Evolutionary conservation across 2,888 invertebrate species (phyloP), one percentile per base, ranked within the genome.

Genomic region (Coelopa pilipes): DNA sequence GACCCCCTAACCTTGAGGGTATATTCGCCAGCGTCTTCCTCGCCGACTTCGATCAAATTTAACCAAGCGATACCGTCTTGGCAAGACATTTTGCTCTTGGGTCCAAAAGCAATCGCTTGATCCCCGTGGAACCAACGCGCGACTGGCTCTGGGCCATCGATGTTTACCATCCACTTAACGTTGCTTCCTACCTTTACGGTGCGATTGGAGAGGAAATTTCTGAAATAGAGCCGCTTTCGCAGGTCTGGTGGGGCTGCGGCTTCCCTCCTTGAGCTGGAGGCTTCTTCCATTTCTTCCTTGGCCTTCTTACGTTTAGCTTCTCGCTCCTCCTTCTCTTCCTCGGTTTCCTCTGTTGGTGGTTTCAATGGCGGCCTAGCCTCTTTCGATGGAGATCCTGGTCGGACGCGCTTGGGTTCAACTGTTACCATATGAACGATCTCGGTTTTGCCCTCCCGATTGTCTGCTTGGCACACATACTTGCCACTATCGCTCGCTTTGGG

Each of bases 131-230:
- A 91, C 96, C 96, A 96, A 68, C 91, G 90, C 4, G 94, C 89
- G 47, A 89, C 89, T 47, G 94, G 92, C 73, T 93, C 93, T 0
- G 92, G 91, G 1, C 94, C 93, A 70, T 94, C 89, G 19, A 95
- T 92, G 78, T 92, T 93, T 80, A 95, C 95, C 19, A 93, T 94
- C 77, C 96, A 88, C 86, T 94, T 93, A 13, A 95, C 92, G 76
- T 92, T 89, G 24, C 93, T 92, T 4, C 93, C 93, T 80, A 91
- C 90, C 0, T 92, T 91, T 2, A 93, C 93, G 1, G 93, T 93
- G 80, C 94, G 90, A 81, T 95, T 94, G 0, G 92, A 92, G 55
- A 96, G 87, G 80, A 90, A 91, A 21, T 94, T 94, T 59, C 93
- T 92, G 83, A 96, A 96, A 76, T 86, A 85, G 2, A 88, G 74